phyloP scores from a whole-genome alignment of 2,797 vertebrate genomes.

The Triplophysa yarkandensis region DNA sequence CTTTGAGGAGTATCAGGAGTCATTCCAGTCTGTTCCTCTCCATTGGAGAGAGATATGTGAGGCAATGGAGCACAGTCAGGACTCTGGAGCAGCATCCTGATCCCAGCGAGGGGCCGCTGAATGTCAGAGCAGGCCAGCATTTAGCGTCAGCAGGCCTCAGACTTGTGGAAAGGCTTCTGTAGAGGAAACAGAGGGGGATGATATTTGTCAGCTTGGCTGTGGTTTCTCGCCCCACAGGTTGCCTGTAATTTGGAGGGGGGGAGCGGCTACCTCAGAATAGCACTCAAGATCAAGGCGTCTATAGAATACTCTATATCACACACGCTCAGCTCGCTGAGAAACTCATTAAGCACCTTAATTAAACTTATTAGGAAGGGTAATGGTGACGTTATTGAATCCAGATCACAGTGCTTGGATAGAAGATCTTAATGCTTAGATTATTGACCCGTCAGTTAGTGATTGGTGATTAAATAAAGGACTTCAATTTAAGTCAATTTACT shows the following conservation, averaged over 20 bases:
- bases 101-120: conserved; percentile 47
- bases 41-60: conserved; percentile 55
- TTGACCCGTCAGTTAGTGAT: conserved; percentile 2
- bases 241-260: conserved; percentile 40
- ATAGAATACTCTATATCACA: conserved; percentile 2
- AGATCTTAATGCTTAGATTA: conserved; percentile 32
- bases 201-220: conserved; percentile 50
- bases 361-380: conserved; percentile 24
- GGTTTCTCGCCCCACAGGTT: conserved; percentile 52
- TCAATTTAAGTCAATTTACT: background rate
- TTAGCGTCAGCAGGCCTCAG: conserved; percentile 24
- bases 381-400: background rate
- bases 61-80: conserved; percentile 56
- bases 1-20: conserved; percentile 23
- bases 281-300: conserved; percentile 11
- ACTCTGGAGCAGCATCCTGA: conserved; percentile 47
- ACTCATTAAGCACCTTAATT: background rate
- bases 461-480: conserved; percentile 1
- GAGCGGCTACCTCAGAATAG: conserved; percentile 13
- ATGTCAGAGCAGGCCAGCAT: conserved; percentile 43
- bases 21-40: conserved; percentile 38
- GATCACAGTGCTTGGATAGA: background rate
- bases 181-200: conserved; percentile 48
- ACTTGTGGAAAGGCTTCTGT: conserved; percentile 36
- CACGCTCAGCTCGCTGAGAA: conserved; percentile 5